These are phyloP conservation scores for Myoxocephalus aenaeus DNA, from an alignment of 2,797 vertebrate genomes.

Conservation along the genomic window DNA sequence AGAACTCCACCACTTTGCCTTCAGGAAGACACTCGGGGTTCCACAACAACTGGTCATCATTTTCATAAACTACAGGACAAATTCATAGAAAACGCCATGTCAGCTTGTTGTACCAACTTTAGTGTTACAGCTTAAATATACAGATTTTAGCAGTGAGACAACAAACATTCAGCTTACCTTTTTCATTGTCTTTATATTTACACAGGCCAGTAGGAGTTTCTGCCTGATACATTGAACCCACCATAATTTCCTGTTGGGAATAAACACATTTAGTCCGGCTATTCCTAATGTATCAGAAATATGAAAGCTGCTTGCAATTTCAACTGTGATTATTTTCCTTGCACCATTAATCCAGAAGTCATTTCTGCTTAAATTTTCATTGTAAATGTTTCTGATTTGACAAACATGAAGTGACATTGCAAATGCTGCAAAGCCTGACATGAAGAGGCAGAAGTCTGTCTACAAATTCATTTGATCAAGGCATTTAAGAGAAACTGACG, in stretches of 20 bases:
- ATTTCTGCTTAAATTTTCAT: not conserved
- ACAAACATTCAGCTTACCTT: conserved; percentile 81
- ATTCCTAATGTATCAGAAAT: not conserved
- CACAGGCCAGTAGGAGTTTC: conserved; percentile 93
- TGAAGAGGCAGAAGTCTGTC: not conserved
- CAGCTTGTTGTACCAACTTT: not conserved
- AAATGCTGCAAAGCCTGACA: not conserved
- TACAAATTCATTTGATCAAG: not conserved
- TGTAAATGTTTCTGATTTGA: not conserved
- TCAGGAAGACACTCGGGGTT: conserved; percentile 94
- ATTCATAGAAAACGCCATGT: conserved; percentile 2
- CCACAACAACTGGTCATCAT: conserved; percentile 98
- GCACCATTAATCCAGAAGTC: not conserved
- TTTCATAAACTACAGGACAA: conserved; percentile 91
- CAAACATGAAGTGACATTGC: not conserved
- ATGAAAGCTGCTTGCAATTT: not conserved
- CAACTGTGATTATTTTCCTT: not conserved
- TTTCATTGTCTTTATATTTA: conserved; percentile 96
- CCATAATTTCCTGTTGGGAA: conserved; percentile 95
- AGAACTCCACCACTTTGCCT: conserved; percentile 93
- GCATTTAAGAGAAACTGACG: not conserved
- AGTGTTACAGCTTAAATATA: not conserved
- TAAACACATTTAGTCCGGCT: conserved; percentile 24
- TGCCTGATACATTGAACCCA: conserved; percentile 99
- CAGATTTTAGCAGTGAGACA: not conserved